Conservation (phyloP, 2,888 invertebrate species). For the Amitus sp. region DNA sequence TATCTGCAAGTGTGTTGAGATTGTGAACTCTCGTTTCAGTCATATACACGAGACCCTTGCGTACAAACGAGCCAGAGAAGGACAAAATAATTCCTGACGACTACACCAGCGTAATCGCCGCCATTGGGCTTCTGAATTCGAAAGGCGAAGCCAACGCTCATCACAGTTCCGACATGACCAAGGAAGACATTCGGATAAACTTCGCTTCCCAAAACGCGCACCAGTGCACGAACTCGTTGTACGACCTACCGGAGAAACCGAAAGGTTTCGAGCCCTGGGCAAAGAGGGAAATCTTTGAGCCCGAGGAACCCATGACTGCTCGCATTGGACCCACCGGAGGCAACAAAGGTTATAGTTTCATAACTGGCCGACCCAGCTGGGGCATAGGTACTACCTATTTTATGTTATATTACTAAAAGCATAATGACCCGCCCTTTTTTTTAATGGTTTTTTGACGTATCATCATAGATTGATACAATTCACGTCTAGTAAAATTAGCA, state of each 20-base stretch:
- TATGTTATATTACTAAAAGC: too few species aligned
- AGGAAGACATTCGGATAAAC: constrained; percentile 80
- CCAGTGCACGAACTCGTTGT: constrained; percentile 76
- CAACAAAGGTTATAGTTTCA: constrained; percentile 79
- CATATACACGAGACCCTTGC: constrained; percentile 80
- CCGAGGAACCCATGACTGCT: constrained; percentile 72
- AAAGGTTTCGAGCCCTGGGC: constrained; percentile 77
- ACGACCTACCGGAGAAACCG: constrained; percentile 71
- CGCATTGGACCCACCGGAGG: constrained; percentile 89
- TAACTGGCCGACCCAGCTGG: constrained; percentile 81
- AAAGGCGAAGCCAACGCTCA: constrained; percentile 87
- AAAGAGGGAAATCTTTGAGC: constrained; percentile 71
- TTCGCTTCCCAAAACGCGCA: constrained; percentile 77
- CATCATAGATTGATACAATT: too few species aligned
- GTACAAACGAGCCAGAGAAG: constrained; percentile 78
- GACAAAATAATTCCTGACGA: constrained; percentile 78
- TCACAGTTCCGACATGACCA: constrained; percentile 76
- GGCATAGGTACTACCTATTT: too few species aligned
- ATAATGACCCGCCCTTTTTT: too few species aligned
- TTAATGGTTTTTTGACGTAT: too few species aligned
- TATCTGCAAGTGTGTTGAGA: too few species aligned
- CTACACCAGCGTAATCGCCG: constrained; percentile 85
- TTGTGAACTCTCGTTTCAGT: constrained; percentile 61
- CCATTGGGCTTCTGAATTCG: constrained; percentile 85
- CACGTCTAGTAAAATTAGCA: too few species aligned